These are phyloP conservation scores for Mactromeris polynyma DNA, from an alignment of 2,888 invertebrate genomes.

Conservation along the genomic window DNA sequence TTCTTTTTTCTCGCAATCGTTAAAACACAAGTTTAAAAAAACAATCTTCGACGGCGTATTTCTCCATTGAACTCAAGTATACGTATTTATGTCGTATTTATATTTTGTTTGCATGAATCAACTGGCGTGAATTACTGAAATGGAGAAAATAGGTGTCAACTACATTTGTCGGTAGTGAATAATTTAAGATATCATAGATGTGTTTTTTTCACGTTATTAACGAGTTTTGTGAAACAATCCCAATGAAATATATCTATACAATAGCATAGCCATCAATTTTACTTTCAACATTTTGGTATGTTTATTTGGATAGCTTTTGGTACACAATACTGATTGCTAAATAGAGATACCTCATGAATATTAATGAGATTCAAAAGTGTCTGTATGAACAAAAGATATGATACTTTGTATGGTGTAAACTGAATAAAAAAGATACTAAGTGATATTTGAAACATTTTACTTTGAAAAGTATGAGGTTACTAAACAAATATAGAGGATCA, in stretches of 20 bases:
- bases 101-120: too few relatives aligned
- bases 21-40: too few relatives aligned
- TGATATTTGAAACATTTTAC: neutral
- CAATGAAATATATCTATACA: neutral
- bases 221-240: neutral
- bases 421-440: neutral
- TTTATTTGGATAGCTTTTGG: neutral
- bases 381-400: neutral
- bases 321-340: neutral
- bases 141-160: neutral
- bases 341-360: slow-evolving; percentile 29
- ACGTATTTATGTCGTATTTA: too few relatives aligned
- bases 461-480: neutral
- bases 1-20: too few relatives aligned
- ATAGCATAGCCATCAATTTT: neutral
- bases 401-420: neutral
- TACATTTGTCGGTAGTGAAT: neutral
- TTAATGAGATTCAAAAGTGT: slow-evolving; percentile 26
- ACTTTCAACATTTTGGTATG: slow-evolving; percentile 18
- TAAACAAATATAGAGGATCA: neutral
- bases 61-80: too few relatives aligned
- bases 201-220: neutral
- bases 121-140: too few relatives aligned
- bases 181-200: neutral
- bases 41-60: too few relatives aligned